These are phyloP conservation scores for Cantharis lateralis DNA, from an alignment of 2,888 invertebrate species.

Conservation along the genomic window DNA sequence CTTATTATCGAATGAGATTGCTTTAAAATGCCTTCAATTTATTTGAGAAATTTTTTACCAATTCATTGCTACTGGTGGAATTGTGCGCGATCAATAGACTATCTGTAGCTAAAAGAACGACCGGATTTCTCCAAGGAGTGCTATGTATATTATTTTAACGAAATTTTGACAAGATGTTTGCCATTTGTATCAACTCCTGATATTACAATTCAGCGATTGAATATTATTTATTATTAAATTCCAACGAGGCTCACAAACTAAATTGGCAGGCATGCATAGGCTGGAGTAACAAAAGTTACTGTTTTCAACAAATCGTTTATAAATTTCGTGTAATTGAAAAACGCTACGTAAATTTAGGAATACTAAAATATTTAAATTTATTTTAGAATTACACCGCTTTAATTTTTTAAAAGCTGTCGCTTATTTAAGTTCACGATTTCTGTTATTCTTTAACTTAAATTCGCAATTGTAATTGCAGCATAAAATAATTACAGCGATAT, in stretches of 20 bases:
- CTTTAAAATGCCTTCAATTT: neutral
- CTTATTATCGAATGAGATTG: neutral
- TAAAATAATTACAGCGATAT: neutral
- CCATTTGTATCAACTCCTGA: constrained; percentile 16
- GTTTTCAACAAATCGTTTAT: neutral
- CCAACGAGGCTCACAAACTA: neutral
- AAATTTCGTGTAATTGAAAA: neutral
- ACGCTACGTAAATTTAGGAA: neutral
- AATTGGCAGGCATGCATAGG: neutral
- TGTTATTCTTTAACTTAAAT: neutral
- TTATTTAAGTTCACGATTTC: neutral
- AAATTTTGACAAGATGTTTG: constrained; percentile 26
- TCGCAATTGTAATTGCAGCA: neutral
- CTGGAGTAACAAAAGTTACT: neutral
- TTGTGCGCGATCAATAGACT: constrained; percentile 22
- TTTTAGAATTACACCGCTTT: neutral
- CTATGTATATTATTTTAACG: constrained; percentile 10
- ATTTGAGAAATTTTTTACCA: neutral
- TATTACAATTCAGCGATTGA: neutral
- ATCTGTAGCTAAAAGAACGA: constrained; percentile 23
- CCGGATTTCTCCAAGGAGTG: constrained; percentile 27
- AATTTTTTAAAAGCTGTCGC: neutral
- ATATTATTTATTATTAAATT: neutral
- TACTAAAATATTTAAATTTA: neutral
- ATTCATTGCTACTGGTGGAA: neutral